Evolutionary conservation across 2,113 vertebrate genomes (phyloP), one percentile per base, ranked within the genome.

Genomic region (Eretmochelys imbricata): DNA sequence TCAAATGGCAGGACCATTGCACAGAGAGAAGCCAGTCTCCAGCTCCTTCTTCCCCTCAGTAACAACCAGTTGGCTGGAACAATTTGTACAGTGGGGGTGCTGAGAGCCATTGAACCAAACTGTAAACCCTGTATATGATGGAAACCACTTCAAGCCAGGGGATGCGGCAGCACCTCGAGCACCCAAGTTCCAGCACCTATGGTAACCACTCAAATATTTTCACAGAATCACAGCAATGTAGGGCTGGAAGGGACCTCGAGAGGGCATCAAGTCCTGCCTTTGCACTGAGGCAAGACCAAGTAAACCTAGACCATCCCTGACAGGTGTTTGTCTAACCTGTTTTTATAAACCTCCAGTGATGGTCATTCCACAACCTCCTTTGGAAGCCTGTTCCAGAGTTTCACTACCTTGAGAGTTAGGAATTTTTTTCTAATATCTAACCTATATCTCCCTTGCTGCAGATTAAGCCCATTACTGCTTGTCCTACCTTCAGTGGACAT

Each of bases 1-100:
- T 2, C 79, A 59, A 38, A 38, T 0, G 3, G 59, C 27, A 69
- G 82, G 90, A 85, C 85, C 59, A 2, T 0, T 20, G 50, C 83
- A 84, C 86, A 57, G 89, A 35, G 10, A 7, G 0, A 42, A 10
- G 89, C 91, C 53, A 54, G 0, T 2, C 2, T 1, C 8, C 14
- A 59, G 38, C 80, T 85, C 4, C 65, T 88, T 82, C 86, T 48
- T 85, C 88, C 62, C 42, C 19, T 57, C 0, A 9, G 20, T 54
- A 54, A 54, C 53, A 54, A 54, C 53, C 20, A 54, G 20, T 7
- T 8, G 20, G 53, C 53, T 54, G 53, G 19, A 22, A 54, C 53
- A 8, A 54, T 54, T 54, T 54, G 19, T 54, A 54, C 20, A 54
- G 53, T 54, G 20, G 8, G 19, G 53, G 7, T 54, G 3, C 53